A percentile compares a stretch with the other conserved stretches of the same genome.
Evolutionary conservation across 2,113 vertebrate genomes (phyloP).

Genomic region (Hucho hucho): DNA sequence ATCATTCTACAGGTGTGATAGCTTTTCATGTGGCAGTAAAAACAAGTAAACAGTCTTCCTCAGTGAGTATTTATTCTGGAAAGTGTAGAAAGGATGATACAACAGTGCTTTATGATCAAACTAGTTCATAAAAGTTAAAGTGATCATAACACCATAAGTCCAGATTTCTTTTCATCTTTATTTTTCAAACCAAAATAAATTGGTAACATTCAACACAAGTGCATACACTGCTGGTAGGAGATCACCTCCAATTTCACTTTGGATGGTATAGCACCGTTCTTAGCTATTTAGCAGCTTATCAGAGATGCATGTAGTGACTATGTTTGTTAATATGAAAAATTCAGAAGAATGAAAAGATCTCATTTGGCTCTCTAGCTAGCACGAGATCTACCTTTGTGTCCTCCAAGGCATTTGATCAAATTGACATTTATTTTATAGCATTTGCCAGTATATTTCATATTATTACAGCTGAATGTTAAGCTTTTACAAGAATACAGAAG

Average conservation of each 20-base stretch:
- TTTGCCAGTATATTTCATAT: slow-evolving; percentile 66
- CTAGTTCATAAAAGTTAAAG: slow-evolving; percentile 72
- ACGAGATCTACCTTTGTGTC: slow-evolving; percentile 70
- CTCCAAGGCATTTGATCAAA: slow-evolving; percentile 60
- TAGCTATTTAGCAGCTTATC: slow-evolving; percentile 73
- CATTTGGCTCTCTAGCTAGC: slow-evolving; percentile 75
- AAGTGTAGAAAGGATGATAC: slow-evolving; percentile 80
- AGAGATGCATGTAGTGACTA: slow-evolving; percentile 73
- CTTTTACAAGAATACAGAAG: slow-evolving; percentile 74
- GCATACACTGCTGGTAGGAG: slow-evolving; percentile 78
- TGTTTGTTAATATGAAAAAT: slow-evolving; percentile 55
- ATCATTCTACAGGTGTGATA: too few species aligned
- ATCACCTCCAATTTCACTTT: slow-evolving; percentile 67
- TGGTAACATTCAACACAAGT: slow-evolving; percentile 77
- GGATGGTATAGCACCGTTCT: slow-evolving; percentile 76
- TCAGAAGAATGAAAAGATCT: slow-evolving; percentile 59
- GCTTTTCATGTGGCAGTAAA: background rate
- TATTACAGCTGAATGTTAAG: slow-evolving; percentile 70
- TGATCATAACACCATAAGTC: slow-evolving; percentile 75
- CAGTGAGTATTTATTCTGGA: slow-evolving; percentile 79
- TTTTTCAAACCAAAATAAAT: slow-evolving; percentile 72
- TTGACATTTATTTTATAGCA: slow-evolving; percentile 62
- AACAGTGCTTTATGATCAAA: slow-evolving; percentile 78
- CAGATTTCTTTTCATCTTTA: slow-evolving; percentile 71
- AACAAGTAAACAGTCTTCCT: slow-evolving; percentile 42